These are phyloP conservation scores for Drosophila auraria DNA, from an alignment of 1,140 invertebrate species.

Conservation along the genomic window DNA sequence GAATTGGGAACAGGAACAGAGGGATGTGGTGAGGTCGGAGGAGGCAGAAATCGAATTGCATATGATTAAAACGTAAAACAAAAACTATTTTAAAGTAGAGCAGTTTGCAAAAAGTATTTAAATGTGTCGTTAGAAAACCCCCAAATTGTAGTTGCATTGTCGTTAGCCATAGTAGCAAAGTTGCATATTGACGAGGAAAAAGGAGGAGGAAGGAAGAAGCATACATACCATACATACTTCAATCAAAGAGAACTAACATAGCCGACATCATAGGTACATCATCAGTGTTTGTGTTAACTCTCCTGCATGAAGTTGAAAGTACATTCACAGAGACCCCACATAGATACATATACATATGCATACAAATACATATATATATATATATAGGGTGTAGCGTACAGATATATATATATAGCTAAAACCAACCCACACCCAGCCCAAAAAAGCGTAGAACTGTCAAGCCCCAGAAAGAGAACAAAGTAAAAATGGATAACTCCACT, in stretches of 20 bases:
- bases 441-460: slow-evolving; percentile 11
- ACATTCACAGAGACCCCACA: slow-evolving; percentile 56
- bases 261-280: slow-evolving; percentile 67
- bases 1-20: slow-evolving; percentile 34
- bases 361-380: slow-evolving; percentile 52
- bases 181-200: slow-evolving; percentile 23
- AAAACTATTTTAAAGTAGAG: slow-evolving; percentile 83
- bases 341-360: slow-evolving; percentile 60
- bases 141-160: slow-evolving; percentile 79
- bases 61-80: slow-evolving; percentile 64
- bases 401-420: slow-evolving; percentile 41
- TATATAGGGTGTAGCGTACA: slow-evolving; percentile 47
- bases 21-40: not conserved
- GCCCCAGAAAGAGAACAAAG: slow-evolving; percentile 25
- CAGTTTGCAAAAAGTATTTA: slow-evolving; percentile 79
- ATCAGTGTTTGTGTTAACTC: slow-evolving; percentile 76
- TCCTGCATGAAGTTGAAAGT: slow-evolving; percentile 67
- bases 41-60: slow-evolving; percentile 62
- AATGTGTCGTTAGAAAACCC: slow-evolving; percentile 76
- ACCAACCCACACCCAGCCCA: slow-evolving; percentile 14
- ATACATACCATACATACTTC: slow-evolving; percentile 78
- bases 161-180: slow-evolving; percentile 75
- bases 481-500: slow-evolving; percentile 54
- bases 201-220: slow-evolving; percentile 33
- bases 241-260: slow-evolving; percentile 64